These are phyloP conservation scores for Rhamphomyia laevipes DNA, from an alignment of 2,888 invertebrate species.

Conservation along the genomic window DNA sequence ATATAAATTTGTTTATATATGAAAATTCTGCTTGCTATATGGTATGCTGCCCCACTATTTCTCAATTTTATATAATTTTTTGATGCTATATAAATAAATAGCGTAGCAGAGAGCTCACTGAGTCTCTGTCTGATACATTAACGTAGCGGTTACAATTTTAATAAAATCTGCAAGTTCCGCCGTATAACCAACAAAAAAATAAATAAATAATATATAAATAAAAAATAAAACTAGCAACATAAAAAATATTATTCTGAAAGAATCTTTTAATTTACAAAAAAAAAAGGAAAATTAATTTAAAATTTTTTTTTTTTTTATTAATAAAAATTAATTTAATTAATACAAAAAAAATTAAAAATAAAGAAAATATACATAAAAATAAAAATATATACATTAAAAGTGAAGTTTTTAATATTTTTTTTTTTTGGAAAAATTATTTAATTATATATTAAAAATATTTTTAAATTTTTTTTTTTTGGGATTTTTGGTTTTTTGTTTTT, in stretches of 20 bases:
- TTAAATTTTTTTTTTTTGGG: too few relatives aligned
- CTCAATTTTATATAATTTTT: too few relatives aligned
- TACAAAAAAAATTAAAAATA: not conserved
- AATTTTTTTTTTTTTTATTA: not conserved
- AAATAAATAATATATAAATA: too few relatives aligned
- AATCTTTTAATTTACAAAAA: not conserved
- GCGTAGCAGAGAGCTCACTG: not conserved
- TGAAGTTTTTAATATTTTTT: not conserved
- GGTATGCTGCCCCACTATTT: too few relatives aligned
- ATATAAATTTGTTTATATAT: too few relatives aligned
- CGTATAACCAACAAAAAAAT: not conserved
- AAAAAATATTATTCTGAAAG: not conserved
- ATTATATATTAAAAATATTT: too few relatives aligned
- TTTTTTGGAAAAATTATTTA: not conserved
- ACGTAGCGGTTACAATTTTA: not conserved
- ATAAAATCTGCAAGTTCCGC: not conserved
- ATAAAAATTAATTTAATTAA: not conserved
- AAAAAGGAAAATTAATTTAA: not conserved
- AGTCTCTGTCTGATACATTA: conserved; percentile 1
- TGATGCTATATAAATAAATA: conserved; percentile 2
- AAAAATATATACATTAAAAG: not conserved
- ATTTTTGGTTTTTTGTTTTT: too few relatives aligned
- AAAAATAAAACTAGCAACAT: too few relatives aligned
- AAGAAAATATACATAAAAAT: not conserved
- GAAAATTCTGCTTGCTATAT: too few relatives aligned